Conservation (phyloP, 1,140 invertebrate species). For the Sminthurides bifidus region DNA sequence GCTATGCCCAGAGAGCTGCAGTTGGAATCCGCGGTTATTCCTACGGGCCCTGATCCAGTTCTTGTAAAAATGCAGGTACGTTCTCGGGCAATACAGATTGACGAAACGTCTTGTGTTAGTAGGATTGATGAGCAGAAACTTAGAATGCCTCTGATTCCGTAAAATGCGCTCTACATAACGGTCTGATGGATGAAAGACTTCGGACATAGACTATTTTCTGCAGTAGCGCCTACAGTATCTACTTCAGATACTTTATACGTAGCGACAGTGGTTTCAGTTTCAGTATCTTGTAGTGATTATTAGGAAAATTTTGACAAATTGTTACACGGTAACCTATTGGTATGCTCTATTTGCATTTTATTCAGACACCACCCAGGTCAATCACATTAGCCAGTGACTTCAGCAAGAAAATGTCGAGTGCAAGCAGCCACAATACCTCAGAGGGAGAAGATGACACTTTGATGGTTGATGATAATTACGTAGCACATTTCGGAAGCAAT, state of each 20-base stretch:
- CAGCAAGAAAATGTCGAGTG: constrained; percentile 2
- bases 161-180: too few relatives aligned
- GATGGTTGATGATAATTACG: constrained; percentile 22
- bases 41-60: constrained; percentile 47
- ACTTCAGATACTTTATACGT: background rate
- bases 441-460: constrained; percentile 27
- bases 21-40: constrained; percentile 64
- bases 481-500: background rate
- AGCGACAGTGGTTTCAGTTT: too few relatives aligned
- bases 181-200: too few relatives aligned
- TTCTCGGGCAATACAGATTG: too few relatives aligned
- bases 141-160: too few relatives aligned
- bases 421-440: constrained; percentile 9
- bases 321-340: too few relatives aligned
- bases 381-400: constrained; percentile 30
- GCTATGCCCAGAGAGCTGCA: constrained; percentile 69
- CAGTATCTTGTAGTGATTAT: too few relatives aligned
- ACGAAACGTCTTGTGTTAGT: too few relatives aligned
- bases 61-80: constrained; percentile 54
- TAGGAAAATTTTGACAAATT: too few relatives aligned
- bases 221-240: background rate
- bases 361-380: constrained; percentile 32
- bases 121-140: too few relatives aligned
- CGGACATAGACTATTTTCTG: background rate
- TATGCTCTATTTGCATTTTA: background rate